phyloP scores from a whole-genome alignment of 1,140 invertebrate genomes.

The Sycophaga agraensis region DNA sequence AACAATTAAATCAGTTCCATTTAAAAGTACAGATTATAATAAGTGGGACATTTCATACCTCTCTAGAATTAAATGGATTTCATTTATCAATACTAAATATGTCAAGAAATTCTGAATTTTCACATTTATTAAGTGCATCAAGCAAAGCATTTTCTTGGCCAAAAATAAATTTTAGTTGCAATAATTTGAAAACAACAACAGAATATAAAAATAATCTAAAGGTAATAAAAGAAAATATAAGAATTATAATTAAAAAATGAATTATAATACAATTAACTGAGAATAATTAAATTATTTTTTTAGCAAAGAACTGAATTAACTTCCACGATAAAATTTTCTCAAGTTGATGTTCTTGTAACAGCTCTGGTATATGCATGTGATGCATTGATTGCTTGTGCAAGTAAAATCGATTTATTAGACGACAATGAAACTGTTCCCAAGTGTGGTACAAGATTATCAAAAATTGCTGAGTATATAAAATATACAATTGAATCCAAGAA shows the following conservation, averaged over 20 bases:
- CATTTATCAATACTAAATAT: constrained; percentile 66
- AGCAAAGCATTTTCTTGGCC: constrained; percentile 54
- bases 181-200: not conserved
- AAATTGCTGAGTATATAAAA: constrained; percentile 57
- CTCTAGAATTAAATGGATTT: constrained; percentile 64
- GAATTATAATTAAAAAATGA: not conserved
- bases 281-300: no score
- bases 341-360: constrained; percentile 39
- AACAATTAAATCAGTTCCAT: constrained; percentile 46
- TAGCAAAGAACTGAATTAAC: not conserved
- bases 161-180: constrained; percentile 28
- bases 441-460: constrained; percentile 64
- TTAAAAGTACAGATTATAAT: constrained; percentile 60
- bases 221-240: not conserved
- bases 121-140: constrained; percentile 54
- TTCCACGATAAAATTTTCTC: not conserved
- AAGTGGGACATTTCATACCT: constrained; percentile 64
- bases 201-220: not conserved
- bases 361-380: constrained; percentile 57
- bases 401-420: constrained; percentile 66
- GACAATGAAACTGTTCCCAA: constrained; percentile 69
- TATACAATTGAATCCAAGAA: constrained; percentile 35
- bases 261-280: not conserved
- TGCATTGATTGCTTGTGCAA: constrained; percentile 59
- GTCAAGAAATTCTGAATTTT: constrained; percentile 36